Evolutionary conservation across 1,140 invertebrate genomes (phyloP).

Genomic region (Atta texana): DNA sequence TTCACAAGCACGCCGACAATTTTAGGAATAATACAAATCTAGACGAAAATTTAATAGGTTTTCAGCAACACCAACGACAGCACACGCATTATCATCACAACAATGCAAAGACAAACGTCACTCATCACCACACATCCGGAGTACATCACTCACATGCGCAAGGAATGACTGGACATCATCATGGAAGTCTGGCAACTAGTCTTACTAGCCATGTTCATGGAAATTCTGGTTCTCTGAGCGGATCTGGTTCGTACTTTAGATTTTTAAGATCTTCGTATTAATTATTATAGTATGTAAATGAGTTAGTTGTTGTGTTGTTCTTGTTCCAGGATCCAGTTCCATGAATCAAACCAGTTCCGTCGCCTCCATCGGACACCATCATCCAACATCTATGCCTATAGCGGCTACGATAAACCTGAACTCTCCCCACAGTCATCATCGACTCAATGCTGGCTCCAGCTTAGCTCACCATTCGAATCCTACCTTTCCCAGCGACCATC

Average conservation of each 20-base stretch:
- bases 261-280: not conserved
- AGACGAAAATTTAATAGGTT: constrained; percentile 71
- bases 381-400: constrained; percentile 52
- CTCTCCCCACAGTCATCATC: constrained; percentile 67
- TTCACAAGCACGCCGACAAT: constrained; percentile 74
- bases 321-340: constrained; percentile 38
- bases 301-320: not conserved
- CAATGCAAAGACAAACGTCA: constrained; percentile 58
- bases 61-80: constrained; percentile 75
- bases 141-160: constrained; percentile 67
- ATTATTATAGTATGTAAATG: not conserved
- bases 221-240: constrained; percentile 34
- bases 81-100: constrained; percentile 76
- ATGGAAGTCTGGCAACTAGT: constrained; percentile 68
- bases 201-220: constrained; percentile 65
- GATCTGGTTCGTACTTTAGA: not conserved
- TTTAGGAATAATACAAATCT: constrained; percentile 64
- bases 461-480: constrained; percentile 57
- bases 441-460: constrained; percentile 33
- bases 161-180: constrained; percentile 73
- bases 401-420: constrained; percentile 52
- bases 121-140: constrained; percentile 66
- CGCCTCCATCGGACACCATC: constrained; percentile 59
- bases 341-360: constrained; percentile 18
- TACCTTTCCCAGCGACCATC: constrained; percentile 66